Percentiles rank a stretch among this genome's conserved stretches.
Conservation (phyloP, 92 coral and sea anemone species). For the Zoanthus sociatus region DNA sequence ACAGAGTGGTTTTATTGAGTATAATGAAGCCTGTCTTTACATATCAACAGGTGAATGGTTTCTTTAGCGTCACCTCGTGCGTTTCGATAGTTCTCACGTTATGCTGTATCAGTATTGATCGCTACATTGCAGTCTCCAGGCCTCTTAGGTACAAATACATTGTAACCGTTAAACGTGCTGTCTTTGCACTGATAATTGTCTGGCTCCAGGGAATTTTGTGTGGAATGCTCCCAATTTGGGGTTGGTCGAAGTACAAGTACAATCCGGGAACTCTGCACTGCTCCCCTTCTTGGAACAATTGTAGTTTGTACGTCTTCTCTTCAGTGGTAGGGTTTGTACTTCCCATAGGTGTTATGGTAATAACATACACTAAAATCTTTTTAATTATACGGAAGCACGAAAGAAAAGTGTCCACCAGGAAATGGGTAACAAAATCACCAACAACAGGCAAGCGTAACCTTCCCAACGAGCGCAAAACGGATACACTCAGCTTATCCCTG, state of each 20-base stretch:
- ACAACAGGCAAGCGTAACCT: neutral
- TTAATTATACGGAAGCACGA: slow-evolving; percentile 73
- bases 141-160: slow-evolving; percentile 79
- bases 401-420: slow-evolving; percentile 67
- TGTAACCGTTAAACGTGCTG: slow-evolving; percentile 78
- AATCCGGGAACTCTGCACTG: slow-evolving; percentile 94
- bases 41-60: slow-evolving; percentile 81
- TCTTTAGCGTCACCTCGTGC: slow-evolving; percentile 79
- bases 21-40: neutral
- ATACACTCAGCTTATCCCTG: neutral
- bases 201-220: slow-evolving; percentile 79
- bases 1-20: neutral
- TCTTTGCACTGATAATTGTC: slow-evolving; percentile 63
- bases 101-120: slow-evolving; percentile 89
- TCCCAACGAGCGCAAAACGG: neutral
- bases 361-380: slow-evolving; percentile 86
- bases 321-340: slow-evolving; percentile 75
- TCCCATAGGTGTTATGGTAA: slow-evolving; percentile 78
- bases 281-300: slow-evolving; percentile 83
- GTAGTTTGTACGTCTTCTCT: slow-evolving; percentile 72
- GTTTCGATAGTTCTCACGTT: slow-evolving; percentile 79
- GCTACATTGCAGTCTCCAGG: slow-evolving; percentile 88
- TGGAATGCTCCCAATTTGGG: slow-evolving; percentile 84
- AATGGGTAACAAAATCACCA: slow-evolving; percentile 1
- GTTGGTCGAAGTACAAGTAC: slow-evolving; percentile 81